Conservation (phyloP, 2,797 vertebrate genomes). For the Chelidonichthys spinosus region DNA sequence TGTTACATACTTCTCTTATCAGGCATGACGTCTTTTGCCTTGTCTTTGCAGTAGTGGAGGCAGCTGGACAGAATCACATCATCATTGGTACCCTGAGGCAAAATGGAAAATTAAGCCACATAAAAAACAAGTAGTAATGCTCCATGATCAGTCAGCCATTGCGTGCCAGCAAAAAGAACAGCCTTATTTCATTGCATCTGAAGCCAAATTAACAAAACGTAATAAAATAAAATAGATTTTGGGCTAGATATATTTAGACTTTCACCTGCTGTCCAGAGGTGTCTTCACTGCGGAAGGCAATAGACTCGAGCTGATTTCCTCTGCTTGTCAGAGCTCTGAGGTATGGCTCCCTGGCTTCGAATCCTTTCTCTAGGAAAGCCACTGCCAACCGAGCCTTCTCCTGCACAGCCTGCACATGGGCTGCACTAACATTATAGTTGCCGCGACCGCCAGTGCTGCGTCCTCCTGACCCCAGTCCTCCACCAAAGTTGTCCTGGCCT, state of each 20-base stretch:
- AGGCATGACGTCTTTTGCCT: slow-evolving; percentile 97
- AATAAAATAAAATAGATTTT: background rate
- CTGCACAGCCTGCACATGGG: slow-evolving; percentile 91
- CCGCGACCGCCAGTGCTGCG: slow-evolving; percentile 50
- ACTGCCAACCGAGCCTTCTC: slow-evolving; percentile 93
- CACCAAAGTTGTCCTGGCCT: slow-evolving; percentile 89
- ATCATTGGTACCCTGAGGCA: slow-evolving; percentile 95
- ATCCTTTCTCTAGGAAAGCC: slow-evolving; percentile 91
- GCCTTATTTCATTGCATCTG: background rate
- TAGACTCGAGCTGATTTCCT: slow-evolving; percentile 96
- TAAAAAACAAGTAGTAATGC: slow-evolving; percentile 7
- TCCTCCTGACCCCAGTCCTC: slow-evolving; percentile 57
- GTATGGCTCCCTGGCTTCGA: slow-evolving; percentile 91
- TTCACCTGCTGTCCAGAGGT: slow-evolving; percentile 95
- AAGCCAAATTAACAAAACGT: background rate
- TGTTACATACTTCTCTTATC: slow-evolving; percentile 88
- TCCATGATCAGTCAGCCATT: background rate
- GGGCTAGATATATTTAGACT: background rate
- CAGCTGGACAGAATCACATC: slow-evolving; percentile 98
- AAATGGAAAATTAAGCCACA: slow-evolving; percentile 21
- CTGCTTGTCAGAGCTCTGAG: slow-evolving; percentile 95
- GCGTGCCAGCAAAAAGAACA: background rate
- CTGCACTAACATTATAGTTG: slow-evolving; percentile 75
- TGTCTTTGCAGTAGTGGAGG: slow-evolving; percentile 98
- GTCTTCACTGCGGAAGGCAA: slow-evolving; percentile 97